Conservation (phyloP, 2,113 vertebrate species). For the Perca schrenkii region DNA sequence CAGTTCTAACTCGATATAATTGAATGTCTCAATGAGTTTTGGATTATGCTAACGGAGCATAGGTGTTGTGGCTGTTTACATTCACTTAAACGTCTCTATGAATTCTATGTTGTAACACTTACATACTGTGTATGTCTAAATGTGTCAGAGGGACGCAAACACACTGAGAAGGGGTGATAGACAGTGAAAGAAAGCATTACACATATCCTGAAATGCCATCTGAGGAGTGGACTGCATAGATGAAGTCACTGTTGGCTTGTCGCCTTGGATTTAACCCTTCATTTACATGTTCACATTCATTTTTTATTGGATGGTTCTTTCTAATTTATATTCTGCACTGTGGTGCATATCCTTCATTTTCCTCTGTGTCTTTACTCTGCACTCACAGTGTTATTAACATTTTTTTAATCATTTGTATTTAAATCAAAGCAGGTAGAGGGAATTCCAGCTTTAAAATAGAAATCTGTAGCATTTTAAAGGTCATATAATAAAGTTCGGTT, state of each 20-base stretch:
- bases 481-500: background rate
- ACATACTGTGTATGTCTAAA: constrained; percentile 28
- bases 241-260: constrained; percentile 66
- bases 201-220: constrained; percentile 60
- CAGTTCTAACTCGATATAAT: background rate
- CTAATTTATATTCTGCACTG: background rate
- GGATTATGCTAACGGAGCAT: background rate
- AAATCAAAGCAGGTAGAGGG: background rate
- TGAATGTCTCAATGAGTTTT: background rate
- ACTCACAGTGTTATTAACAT: background rate
- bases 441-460: background rate
- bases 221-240: constrained; percentile 67
- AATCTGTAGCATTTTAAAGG: background rate
- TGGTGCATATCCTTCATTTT: background rate
- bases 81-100: background rate
- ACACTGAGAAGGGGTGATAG: constrained; percentile 43
- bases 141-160: constrained; percentile 26
- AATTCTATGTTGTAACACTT: constrained; percentile 42
- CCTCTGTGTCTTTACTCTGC: background rate
- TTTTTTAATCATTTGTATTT: background rate
- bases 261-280: constrained; percentile 52
- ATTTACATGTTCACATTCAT: background rate
- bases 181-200: constrained; percentile 50
- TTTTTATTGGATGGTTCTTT: background rate
- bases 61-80: background rate